Evolutionary conservation across 2,888 invertebrate species (phyloP), one percentile per base, ranked within the genome.

Genomic region (Drosophila pegasa): DNA sequence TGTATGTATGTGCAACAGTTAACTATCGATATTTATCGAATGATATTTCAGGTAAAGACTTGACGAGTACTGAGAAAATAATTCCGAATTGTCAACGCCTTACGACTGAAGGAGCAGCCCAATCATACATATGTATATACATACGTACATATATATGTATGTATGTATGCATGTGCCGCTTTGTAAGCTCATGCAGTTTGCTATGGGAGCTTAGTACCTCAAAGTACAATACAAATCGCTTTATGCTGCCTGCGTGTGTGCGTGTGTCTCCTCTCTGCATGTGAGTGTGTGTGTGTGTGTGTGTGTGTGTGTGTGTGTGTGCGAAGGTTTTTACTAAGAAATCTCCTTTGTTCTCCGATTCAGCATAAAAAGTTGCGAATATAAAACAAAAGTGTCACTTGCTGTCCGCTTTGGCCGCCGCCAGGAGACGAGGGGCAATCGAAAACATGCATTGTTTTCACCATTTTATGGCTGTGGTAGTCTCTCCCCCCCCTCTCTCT

Each of bases 301-400:
- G 45, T 54, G 48, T 43, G 41, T 52, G 59, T 63, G 54, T 47
- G 50, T 63, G 20, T 64, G 54, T 56, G 52, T 81, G 51, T 51
- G 52, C 55, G 50, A 45, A 63, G 57, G 58, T 65, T 75, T 83
- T 89, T 84, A 88, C 83, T 68, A 45, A 85, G 89, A 89, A 84
- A 71, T 83, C 66, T 63, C 60, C 87, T 82, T 89, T 89, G 83
- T 89, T 89, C 71, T 85, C 62, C 51, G 67, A 62, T 88, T 72
- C 83, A 78, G 62, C 66, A 89, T 78, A 89, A 84, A 84, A 89
- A 89, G 83, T 73, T 86, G 68, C 84, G 71, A 83, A 88, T 82
- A 86, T 88, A 83, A 84, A 89, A 84, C 89, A 86, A 89, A 88
- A 89, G 87, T 84, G 89, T 89, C 89, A 89, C 87, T 88, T 88